phyloP scores from a whole-genome alignment of 2,888 invertebrate species.

The Drosophila sordidapex region DNA sequence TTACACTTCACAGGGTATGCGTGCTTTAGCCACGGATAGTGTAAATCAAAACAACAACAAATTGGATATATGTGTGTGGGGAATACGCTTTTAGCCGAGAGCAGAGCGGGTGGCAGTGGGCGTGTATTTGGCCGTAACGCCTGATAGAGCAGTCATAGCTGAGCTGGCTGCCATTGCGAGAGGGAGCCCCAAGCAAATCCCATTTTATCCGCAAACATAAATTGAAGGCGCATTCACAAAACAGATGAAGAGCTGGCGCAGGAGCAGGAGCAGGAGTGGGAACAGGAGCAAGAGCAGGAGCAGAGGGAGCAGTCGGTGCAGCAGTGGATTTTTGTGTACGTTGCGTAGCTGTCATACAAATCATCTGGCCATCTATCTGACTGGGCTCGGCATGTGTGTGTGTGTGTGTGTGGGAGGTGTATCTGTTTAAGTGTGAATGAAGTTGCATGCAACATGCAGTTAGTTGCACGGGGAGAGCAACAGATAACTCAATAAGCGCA shows the following conservation, averaged over 20 bases:
- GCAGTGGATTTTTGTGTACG: conserved; percentile 33
- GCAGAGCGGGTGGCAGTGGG: conserved; percentile 38
- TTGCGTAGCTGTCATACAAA: conserved; percentile 75
- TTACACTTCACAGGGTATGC: conserved; percentile 26
- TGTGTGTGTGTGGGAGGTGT: not conserved
- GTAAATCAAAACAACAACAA: conserved; percentile 78
- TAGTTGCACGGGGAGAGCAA: conserved; percentile 61
- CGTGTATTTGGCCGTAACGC: conserved; percentile 45
- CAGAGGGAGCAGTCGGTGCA: not conserved
- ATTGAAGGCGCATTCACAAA: conserved; percentile 72
- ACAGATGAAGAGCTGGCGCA: not conserved
- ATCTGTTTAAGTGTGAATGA: conserved; percentile 76
- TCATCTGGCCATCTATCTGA: conserved; percentile 58
- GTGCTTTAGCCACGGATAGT: conserved; percentile 45
- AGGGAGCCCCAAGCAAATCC: conserved; percentile 64
- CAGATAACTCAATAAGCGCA: conserved; percentile 77
- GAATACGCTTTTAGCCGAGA: conserved; percentile 41
- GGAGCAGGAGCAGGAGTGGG: not conserved
- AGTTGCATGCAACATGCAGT: conserved; percentile 50
- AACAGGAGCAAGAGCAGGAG: not conserved
- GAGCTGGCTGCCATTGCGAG: conserved; percentile 49
- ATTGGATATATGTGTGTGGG: conserved; percentile 69
- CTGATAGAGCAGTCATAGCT: conserved; percentile 39
- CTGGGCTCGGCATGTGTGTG: not conserved
- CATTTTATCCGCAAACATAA: conserved; percentile 81